These are phyloP conservation scores for Excalfactoria chinensis DNA, from an alignment of 2,113 vertebrate species.

Conservation along the genomic window DNA sequence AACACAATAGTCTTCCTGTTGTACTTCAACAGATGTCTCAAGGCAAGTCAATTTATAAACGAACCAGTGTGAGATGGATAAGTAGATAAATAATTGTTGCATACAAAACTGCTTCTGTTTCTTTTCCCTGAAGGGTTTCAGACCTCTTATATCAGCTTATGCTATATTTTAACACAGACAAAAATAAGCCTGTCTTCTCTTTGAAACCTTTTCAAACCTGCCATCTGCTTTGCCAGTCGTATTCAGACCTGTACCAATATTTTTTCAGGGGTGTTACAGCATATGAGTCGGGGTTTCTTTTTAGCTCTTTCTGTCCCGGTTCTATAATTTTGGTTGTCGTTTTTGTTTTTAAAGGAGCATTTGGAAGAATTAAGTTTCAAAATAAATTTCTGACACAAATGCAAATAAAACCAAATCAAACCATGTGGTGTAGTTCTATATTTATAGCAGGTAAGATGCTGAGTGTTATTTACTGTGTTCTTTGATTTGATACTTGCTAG, in stretches of 20 bases:
- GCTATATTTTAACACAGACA: constrained; percentile 63
- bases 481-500: background rate
- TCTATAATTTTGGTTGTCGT: background rate
- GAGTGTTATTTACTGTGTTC: background rate
- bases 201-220: constrained; percentile 61
- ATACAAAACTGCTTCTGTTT: constrained; percentile 69
- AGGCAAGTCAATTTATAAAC: constrained; percentile 76
- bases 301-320: constrained; percentile 13
- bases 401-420: background rate
- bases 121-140: constrained; percentile 66
- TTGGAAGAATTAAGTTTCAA: background rate
- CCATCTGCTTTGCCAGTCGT: constrained; percentile 62
- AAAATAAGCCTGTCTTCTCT: constrained; percentile 62
- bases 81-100: constrained; percentile 72
- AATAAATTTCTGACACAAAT: background rate
- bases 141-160: constrained; percentile 59
- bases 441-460: background rate
- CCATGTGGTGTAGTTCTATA: background rate
- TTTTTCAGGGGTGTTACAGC: constrained; percentile 46
- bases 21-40: constrained; percentile 76
- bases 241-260: constrained; percentile 29
- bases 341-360: too few species aligned
- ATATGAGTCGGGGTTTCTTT: background rate
- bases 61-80: constrained; percentile 73
- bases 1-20: constrained; percentile 80